Conservation (phyloP, 2,888 invertebrate genomes). For the Phoenoteleia sp. region DNA sequence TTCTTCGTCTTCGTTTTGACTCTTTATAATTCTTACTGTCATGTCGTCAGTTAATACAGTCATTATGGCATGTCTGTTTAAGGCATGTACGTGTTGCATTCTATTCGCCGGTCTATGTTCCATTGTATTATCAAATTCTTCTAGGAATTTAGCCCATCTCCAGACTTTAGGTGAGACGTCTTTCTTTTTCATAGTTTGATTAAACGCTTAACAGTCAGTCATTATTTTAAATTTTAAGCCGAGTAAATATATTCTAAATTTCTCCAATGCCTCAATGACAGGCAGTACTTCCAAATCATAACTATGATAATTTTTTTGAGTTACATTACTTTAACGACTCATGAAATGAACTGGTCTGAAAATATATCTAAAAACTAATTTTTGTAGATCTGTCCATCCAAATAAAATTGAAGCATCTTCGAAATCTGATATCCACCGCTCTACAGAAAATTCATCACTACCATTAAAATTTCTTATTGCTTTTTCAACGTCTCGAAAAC, state of each 20-base stretch:
- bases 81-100: slow-evolving; percentile 58
- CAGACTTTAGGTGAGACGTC: slow-evolving; percentile 41
- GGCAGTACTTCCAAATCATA: slow-evolving; percentile 69
- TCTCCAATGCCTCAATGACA: slow-evolving; percentile 64
- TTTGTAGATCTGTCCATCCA: slow-evolving; percentile 45
- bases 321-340: background rate
- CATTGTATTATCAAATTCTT: slow-evolving; percentile 39
- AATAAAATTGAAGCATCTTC: slow-evolving; percentile 46
- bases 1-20: slow-evolving; percentile 30
- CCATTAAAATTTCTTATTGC: slow-evolving; percentile 40
- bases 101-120: slow-evolving; percentile 35
- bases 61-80: slow-evolving; percentile 18
- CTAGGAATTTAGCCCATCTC: slow-evolving; percentile 43
- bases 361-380: slow-evolving; percentile 52
- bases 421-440: slow-evolving; percentile 49
- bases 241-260: slow-evolving; percentile 64
- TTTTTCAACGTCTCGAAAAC: slow-evolving; percentile 46
- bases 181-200: slow-evolving; percentile 43
- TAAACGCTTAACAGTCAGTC: slow-evolving; percentile 70
- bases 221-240: slow-evolving; percentile 69
- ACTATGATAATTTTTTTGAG: slow-evolving; percentile 41
- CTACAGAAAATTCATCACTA: slow-evolving; percentile 30
- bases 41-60: slow-evolving; percentile 20
- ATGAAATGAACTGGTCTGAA: background rate
- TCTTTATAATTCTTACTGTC: background rate